Base-by-base conservation (phyloP, 2,113 vertebrate genomes). In the Todiramphus chloris region DNA sequence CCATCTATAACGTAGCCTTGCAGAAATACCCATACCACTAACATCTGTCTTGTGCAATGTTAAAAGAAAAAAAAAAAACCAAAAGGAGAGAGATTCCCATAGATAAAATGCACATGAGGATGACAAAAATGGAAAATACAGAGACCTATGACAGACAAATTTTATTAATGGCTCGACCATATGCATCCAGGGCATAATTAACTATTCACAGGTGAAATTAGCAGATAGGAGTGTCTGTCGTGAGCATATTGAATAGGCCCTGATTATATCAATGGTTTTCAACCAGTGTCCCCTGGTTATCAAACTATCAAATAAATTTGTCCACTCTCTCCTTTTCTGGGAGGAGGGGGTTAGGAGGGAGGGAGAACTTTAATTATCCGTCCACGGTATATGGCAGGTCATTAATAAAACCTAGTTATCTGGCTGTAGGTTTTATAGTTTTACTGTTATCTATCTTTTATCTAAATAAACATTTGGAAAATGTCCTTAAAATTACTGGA, bases 401-500 rank as follows among this genome's bases (percentile, higher is more conserved):
- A 99, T 99, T 99, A 99, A 99, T 99, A 99, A 99, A 99, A 98
- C 97, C 98, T 98, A 99, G 98, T 99, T 99, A 99, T 99, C 99
- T 98, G 97, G 94, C 97, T 66, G 80, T 98, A 97, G 97, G 98
- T 98, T 98, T 98, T 98, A 97, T 98, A 98, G 98, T 98, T 97
- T 98, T 96, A 88, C 95, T 89, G 97, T 97, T 99, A 99, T 99
- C 99, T 94, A 86, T 94, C 97, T 98, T 98, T 98, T 98, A 99
- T 99, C 99, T 99, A 97, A 98, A 98, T 98, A 99, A 99, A 99
- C 98, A 99, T 99, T 99, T 99, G 98, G 98, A 97, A 98, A 98
- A 98, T 97, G 97, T 98, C 98, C 98, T 98, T 97, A 98, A 99
- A 99, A 98, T 98, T 98, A 99, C 99, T 98, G 98, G 96, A 98